A percentile compares a stretch with the other conserved stretches of the same genome.
Conservation (phyloP, 2,888 invertebrate genomes). For the Ectobius pallidus region DNA sequence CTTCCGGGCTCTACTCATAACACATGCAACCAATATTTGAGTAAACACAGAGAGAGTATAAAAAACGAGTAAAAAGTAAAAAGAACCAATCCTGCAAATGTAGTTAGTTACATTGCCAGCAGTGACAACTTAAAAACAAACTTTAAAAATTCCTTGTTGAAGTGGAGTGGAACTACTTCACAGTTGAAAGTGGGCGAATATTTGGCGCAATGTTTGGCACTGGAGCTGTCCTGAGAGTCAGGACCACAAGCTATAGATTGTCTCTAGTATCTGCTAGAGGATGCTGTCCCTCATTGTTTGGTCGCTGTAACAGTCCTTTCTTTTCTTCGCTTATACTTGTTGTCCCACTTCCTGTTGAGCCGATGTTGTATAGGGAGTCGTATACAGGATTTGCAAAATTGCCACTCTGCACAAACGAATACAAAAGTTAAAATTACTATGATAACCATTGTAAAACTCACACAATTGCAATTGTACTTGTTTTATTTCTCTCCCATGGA, state of each 20-base stretch:
- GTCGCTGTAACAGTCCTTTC: slow-evolving; percentile 52
- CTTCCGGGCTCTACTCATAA: too few species aligned
- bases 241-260: slow-evolving; percentile 29
- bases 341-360: slow-evolving; percentile 51
- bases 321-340: slow-evolving; percentile 55
- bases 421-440: background rate
- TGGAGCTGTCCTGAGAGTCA: background rate
- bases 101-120: background rate
- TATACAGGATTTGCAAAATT: slow-evolving; percentile 89
- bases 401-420: slow-evolving; percentile 58
- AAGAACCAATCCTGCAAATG: too few species aligned
- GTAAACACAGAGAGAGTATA: too few species aligned
- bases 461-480: too few species aligned
- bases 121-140: background rate
- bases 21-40: too few species aligned
- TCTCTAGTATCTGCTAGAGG: slow-evolving; percentile 37
- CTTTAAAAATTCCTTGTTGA: background rate
- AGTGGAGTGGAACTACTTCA: background rate
- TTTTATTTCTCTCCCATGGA: too few species aligned
- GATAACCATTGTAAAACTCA: too few species aligned
- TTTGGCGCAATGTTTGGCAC: background rate
- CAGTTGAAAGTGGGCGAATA: background rate
- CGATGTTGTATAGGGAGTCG: slow-evolving; percentile 72
- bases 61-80: too few species aligned
- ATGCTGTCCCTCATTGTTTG: slow-evolving; percentile 37